Evolutionary conservation across 1,140 invertebrate genomes (phyloP).

Genomic region (Teleogryllus occipitalis): DNA sequence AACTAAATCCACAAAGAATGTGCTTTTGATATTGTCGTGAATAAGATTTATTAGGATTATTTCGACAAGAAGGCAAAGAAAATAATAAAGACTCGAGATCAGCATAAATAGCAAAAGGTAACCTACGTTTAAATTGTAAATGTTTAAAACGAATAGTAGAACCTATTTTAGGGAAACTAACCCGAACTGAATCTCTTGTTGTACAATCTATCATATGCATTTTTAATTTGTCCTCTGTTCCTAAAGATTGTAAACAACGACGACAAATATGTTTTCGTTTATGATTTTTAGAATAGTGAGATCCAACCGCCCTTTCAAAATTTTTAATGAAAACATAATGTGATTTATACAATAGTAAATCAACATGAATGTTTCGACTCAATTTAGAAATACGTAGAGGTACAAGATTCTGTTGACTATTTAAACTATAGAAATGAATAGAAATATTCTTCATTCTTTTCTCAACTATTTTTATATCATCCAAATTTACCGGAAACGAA

Average conservation of each 20-base stretch:
- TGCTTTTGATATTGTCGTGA: constrained; percentile 2
- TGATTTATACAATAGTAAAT: not conserved
- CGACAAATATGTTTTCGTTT: not conserved
- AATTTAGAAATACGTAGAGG: not conserved
- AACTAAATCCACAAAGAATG: not conserved
- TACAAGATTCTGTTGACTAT: not conserved
- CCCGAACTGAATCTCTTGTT: not conserved
- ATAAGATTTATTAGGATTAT: constrained; percentile 7
- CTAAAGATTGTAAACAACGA: not conserved
- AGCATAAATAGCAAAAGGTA: constrained; percentile 8
- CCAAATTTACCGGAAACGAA: not conserved
- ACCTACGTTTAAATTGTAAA: not conserved
- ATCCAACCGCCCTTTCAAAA: not conserved
- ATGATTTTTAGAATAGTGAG: not conserved
- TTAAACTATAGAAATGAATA: not conserved
- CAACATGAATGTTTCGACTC: not conserved
- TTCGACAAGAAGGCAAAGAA: not conserved
- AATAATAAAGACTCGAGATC: constrained; percentile 2
- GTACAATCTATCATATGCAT: not conserved
- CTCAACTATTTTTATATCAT: not conserved
- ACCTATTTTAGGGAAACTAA: not conserved
- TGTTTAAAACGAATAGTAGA: not conserved
- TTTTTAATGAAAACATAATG: constrained; percentile 7
- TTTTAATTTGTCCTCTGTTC: not conserved
- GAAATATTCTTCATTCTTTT: not conserved